A percentile compares a stretch with the other conserved stretches of the same genome.
phyloP scores from a whole-genome alignment of 2,797 vertebrate species.

The Neostethus bicornis region DNA sequence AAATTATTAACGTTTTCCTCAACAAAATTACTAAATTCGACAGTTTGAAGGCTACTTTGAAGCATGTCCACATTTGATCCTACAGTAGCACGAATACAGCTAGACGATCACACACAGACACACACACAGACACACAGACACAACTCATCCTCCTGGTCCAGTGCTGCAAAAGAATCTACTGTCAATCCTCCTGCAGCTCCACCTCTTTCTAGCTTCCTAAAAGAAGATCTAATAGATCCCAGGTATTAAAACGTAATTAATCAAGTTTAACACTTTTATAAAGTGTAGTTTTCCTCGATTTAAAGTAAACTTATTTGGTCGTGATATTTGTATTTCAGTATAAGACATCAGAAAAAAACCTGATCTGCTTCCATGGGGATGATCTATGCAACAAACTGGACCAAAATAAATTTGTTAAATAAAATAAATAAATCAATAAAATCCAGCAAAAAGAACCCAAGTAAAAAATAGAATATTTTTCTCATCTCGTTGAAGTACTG shows the following conservation, averaged over 20 bases:
- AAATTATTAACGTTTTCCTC: neutral
- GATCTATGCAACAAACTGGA: neutral
- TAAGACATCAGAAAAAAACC: constrained; percentile 14
- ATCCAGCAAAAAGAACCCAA: neutral
- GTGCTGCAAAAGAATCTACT: constrained; percentile 73
- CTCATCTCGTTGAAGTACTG: too few relatives aligned
- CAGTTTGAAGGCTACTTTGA: constrained; percentile 11
- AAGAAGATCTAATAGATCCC: neutral
- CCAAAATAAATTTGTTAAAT: too few relatives aligned
- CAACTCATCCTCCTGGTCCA: constrained; percentile 46
- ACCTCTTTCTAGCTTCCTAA: constrained; percentile 12
- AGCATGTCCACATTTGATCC: constrained; percentile 38
- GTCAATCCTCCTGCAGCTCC: constrained; percentile 23
- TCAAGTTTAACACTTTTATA: neutral
- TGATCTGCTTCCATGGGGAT: constrained; percentile 73
- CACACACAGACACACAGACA: constrained; percentile 5
- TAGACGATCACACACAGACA: neutral
- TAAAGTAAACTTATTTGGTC: too few relatives aligned
- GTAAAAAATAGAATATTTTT: too few relatives aligned
- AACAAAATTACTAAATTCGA: neutral
- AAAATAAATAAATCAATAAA: neutral
- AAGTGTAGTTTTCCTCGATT: neutral
- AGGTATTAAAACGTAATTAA: neutral
- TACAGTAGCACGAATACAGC: constrained; percentile 28
- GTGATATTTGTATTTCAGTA: neutral